Conservation (phyloP, 2,113 vertebrate species). For the Notothenia rossii region DNA sequence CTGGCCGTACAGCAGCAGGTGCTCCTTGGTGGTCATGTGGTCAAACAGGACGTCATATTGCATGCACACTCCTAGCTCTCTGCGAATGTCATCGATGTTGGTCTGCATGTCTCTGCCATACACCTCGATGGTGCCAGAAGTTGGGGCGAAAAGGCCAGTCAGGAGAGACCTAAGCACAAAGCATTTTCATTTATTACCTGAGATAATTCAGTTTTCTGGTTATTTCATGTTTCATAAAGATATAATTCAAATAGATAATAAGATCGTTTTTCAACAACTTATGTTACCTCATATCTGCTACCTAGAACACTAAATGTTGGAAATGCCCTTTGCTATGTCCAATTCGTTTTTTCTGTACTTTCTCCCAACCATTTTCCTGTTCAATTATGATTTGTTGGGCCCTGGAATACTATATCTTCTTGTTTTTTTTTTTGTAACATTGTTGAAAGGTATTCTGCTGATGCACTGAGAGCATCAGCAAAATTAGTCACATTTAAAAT, state of each 20-base stretch:
- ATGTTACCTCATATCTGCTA: neutral
- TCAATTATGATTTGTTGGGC: slow-evolving; percentile 20
- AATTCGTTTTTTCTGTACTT: neutral
- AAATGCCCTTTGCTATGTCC: neutral
- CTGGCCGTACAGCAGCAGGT: slow-evolving; percentile 92
- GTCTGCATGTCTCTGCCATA: slow-evolving; percentile 91
- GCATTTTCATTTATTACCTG: neutral
- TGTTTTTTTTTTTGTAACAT: slow-evolving; percentile 12
- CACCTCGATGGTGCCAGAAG: slow-evolving; percentile 91
- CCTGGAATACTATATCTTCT: slow-evolving; percentile 10
- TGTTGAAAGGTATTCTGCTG: slow-evolving; percentile 34
- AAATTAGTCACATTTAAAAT: slow-evolving; percentile 70
- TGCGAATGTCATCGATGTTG: slow-evolving; percentile 86
- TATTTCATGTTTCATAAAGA: neutral
- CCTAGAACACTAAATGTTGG: neutral
- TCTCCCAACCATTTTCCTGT: neutral
- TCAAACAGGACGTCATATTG: slow-evolving; percentile 95
- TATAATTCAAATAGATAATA: neutral
- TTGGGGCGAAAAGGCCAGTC: slow-evolving; percentile 91
- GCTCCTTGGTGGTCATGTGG: slow-evolving; percentile 94
- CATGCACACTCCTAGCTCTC: slow-evolving; percentile 95
- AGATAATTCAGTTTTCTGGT: neutral
- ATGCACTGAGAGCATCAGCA: slow-evolving; percentile 55
- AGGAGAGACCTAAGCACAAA: slow-evolving; percentile 89
- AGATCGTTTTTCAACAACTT: neutral